Conservation (phyloP, 1,140 invertebrate species). For the Zaprionus africanus region DNA sequence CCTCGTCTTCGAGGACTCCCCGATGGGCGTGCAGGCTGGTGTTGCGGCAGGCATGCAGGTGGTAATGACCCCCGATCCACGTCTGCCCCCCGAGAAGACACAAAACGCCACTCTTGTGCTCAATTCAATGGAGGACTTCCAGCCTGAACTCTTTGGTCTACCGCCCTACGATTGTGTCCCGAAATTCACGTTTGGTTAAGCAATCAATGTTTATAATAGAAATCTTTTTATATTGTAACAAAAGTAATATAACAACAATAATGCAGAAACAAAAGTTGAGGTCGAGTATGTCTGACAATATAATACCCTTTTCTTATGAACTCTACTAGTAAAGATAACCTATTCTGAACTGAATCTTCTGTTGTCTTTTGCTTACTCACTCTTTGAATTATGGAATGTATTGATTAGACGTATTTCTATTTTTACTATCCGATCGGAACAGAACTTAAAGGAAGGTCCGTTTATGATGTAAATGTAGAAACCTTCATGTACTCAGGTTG, state of each 20-base stretch:
- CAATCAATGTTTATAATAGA: neutral
- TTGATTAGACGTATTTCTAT: neutral
- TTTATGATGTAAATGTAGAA: too few species aligned
- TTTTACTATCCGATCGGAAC: neutral
- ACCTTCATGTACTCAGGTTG: too few species aligned
- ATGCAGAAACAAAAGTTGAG: too few species aligned
- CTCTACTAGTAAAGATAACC: too few species aligned
- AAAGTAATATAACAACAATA: too few species aligned
- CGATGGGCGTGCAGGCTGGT: conserved; percentile 92
- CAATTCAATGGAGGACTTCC: conserved; percentile 91
- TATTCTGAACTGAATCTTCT: too few species aligned
- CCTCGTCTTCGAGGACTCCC: conserved; percentile 96
- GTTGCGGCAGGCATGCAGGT: conserved; percentile 94
- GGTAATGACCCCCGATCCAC: conserved; percentile 92
- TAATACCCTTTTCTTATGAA: too few species aligned
- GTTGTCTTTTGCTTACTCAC: too few species aligned
- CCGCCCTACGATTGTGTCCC: conserved; percentile 85
- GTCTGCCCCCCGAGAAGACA: conserved; percentile 86
- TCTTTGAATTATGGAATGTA: too few species aligned
- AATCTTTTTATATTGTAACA: neutral
- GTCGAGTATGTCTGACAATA: too few species aligned
- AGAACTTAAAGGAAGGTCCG: too few species aligned
- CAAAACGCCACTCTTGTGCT: conserved; percentile 90
- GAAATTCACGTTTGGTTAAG: conserved; percentile 28
- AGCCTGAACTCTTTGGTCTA: conserved; percentile 93